These are phyloP conservation scores for Molorchus minor DNA, from an alignment of 2,888 invertebrate genomes.

Conservation along the genomic window DNA sequence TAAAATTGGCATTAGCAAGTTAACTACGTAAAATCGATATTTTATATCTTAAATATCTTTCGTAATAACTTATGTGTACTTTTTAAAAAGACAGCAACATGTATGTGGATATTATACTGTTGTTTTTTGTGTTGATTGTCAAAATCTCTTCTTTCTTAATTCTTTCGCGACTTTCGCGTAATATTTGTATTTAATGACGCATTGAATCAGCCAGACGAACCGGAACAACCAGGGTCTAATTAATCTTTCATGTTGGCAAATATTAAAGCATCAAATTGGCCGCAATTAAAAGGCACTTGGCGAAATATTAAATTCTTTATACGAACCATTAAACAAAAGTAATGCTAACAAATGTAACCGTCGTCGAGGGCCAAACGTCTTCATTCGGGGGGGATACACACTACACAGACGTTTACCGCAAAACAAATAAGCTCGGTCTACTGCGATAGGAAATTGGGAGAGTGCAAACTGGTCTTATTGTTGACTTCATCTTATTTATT, in stretches of 20 bases:
- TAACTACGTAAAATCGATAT: too few relatives aligned
- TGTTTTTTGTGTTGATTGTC: too few relatives aligned
- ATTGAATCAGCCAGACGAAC: too few relatives aligned
- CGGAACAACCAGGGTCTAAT: background rate
- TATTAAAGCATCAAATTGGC: conserved; percentile 18
- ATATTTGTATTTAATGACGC: too few relatives aligned
- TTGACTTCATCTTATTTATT: too few relatives aligned
- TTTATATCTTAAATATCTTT: too few relatives aligned
- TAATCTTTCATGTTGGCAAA: conserved; percentile 9
- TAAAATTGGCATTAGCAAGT: too few relatives aligned
- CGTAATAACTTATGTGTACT: too few relatives aligned
- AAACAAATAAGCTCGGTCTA: conserved; percentile 37
- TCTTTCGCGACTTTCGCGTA: too few relatives aligned
- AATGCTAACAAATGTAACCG: conserved; percentile 22
- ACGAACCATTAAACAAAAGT: conserved; percentile 29
- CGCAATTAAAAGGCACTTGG: conserved; percentile 30
- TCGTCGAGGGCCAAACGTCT: conserved; percentile 39
- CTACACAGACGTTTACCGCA: conserved; percentile 36
- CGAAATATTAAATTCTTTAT: conserved; percentile 33
- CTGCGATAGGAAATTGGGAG: conserved; percentile 11
- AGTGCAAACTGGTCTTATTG: conserved; percentile 14
- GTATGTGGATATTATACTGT: too few relatives aligned
- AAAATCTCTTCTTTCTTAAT: too few relatives aligned
- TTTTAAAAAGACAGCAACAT: too few relatives aligned
- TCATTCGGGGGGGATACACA: conserved; percentile 40